Conservation (phyloP, 2,113 vertebrate species). For the Sigmodon hispidus region DNA sequence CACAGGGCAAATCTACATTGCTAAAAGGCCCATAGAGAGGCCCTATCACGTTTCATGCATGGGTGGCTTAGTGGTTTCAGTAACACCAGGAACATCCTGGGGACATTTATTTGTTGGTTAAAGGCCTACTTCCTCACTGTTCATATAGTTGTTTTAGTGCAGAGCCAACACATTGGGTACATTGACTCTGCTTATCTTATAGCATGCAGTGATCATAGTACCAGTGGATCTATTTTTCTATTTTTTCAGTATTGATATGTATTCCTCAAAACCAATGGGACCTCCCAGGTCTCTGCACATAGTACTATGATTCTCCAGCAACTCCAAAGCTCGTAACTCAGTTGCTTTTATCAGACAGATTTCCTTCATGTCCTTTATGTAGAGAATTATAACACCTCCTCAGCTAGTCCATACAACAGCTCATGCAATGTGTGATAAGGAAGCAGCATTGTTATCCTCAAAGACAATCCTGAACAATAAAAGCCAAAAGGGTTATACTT, state of each 20-base stretch:
- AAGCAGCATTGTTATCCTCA: conserved; percentile 18
- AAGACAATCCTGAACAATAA: conserved; percentile 12
- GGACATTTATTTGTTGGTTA: conserved; percentile 21
- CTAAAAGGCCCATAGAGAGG: conserved; percentile 35
- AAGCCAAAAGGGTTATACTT: neutral
- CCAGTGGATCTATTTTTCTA: neutral
- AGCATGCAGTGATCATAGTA: neutral
- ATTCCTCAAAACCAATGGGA: neutral
- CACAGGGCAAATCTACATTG: conserved; percentile 21
- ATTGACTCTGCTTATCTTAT: neutral
- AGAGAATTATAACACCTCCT: neutral
- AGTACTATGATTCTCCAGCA: neutral
- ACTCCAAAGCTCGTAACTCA: neutral
- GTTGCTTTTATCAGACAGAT: neutral
- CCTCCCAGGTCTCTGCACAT: neutral
- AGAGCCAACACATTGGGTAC: neutral
- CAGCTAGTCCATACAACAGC: neutral
- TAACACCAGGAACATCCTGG: conserved; percentile 28
- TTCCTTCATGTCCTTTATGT: neutral
- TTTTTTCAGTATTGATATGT: neutral
- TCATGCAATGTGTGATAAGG: neutral
- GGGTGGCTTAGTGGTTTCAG: conserved; percentile 49
- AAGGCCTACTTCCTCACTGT: neutral
- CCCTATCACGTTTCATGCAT: conserved; percentile 12
- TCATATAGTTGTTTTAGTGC: conserved; percentile 18